These are phyloP conservation scores for Drosophila prolongata DNA, from an alignment of 2,888 invertebrate genomes.

Conservation along the genomic window DNA sequence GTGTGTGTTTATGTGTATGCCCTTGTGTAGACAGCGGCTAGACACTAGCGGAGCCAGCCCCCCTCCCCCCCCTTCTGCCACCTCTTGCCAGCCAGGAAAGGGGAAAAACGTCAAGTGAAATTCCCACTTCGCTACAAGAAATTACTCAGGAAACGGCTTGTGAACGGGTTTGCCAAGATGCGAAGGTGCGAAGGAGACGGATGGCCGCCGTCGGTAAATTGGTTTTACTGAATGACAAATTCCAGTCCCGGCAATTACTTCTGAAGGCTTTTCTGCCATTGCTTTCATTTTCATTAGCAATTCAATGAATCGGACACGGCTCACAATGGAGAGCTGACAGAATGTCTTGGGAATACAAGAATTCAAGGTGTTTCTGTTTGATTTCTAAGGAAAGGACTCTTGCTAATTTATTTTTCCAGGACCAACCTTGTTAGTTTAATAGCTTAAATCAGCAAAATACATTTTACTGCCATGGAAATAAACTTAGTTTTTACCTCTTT, in stretches of 20 bases:
- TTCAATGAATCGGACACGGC: constrained; percentile 18
- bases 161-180: constrained; percentile 1
- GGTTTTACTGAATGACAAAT: constrained; percentile 36
- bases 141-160: constrained; percentile 23
- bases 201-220: constrained; percentile 43
- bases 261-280: constrained; percentile 10
- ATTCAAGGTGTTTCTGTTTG: constrained; percentile 1
- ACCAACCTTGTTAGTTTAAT: not conserved
- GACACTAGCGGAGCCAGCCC: constrained; percentile 39
- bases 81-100: constrained; percentile 2
- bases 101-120: constrained; percentile 18
- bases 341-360: not conserved
- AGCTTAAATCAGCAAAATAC: not conserved
- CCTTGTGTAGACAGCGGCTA: constrained; percentile 60
- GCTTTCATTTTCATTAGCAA: constrained; percentile 19
- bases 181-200: not conserved
- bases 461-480: no score
- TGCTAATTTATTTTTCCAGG: not conserved
- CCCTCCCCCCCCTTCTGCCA: constrained; percentile 12
- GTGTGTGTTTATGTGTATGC: constrained; percentile 10
- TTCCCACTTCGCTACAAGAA: constrained; percentile 25
- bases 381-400: not conserved
- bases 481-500: no score
- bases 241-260: constrained; percentile 34
- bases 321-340: constrained; percentile 1